phyloP scores from a whole-genome alignment of 2,797 vertebrate genomes.

The Vireo griseus region DNA sequence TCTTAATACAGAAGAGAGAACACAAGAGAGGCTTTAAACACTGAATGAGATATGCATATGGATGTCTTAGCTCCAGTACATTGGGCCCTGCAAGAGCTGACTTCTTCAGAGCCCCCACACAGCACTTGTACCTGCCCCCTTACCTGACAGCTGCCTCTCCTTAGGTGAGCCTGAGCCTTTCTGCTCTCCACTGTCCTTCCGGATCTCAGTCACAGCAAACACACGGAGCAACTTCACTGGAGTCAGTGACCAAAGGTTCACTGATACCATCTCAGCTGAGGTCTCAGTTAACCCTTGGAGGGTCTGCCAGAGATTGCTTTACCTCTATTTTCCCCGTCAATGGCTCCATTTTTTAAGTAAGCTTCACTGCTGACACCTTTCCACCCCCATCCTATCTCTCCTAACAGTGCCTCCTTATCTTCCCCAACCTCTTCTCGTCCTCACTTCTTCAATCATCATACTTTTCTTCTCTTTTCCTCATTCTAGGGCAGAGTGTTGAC shows the following conservation, averaged over 20 bases:
- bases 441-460: not conserved
- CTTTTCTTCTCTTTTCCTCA: not conserved
- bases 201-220: slow-evolving; percentile 6
- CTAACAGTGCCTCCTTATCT: not conserved
- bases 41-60: not conserved
- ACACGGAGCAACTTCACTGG: not conserved
- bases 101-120: not conserved
- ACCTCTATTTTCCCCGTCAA: not conserved
- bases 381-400: not conserved
- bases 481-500: not conserved
- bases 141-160: not conserved
- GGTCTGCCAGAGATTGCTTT: not conserved
- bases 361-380: not conserved
- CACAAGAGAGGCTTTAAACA: not conserved
- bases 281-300: not conserved
- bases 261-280: not conserved
- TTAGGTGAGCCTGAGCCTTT: not conserved
- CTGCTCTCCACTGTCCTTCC: not conserved
- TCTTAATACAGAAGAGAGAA: not conserved
- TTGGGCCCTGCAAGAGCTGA: not conserved
- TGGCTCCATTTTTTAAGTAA: not conserved
- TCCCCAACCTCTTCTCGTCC: not conserved
- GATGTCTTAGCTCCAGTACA: not conserved
- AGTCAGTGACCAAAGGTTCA: not conserved
- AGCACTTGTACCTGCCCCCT: not conserved